A percentile compares a stretch with the other conserved stretches of the same genome.
Evolutionary conservation across 2,113 vertebrate species (phyloP).

Genomic region (Passer domesticus): DNA sequence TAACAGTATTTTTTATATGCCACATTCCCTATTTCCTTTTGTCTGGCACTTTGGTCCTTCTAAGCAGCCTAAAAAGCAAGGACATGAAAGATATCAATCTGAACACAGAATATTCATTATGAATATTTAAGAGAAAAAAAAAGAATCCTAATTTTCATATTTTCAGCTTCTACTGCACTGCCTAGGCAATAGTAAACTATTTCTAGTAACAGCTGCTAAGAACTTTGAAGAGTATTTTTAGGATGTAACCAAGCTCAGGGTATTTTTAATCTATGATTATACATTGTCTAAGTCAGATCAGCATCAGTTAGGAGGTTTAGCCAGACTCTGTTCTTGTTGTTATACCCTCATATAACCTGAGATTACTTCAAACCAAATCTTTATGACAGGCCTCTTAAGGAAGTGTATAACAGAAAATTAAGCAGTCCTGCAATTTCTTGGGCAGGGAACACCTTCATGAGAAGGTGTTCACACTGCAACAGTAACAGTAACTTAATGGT

Average conservation of each 20-base stretch:
- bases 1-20: not conserved
- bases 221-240: constrained; percentile 66
- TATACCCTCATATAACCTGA: not conserved
- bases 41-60: not conserved
- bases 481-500: not conserved
- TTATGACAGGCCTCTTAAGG: not conserved
- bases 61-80: not conserved
- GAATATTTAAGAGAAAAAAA: not conserved
- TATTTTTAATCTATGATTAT: constrained; percentile 63
- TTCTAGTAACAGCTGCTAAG: constrained; percentile 59
- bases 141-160: not conserved
- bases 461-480: not conserved
- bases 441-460: not conserved
- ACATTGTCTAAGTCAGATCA: constrained; percentile 56
- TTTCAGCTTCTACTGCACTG: constrained; percentile 5
- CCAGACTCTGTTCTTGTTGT: constrained; percentile 33
- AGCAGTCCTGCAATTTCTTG: not conserved
- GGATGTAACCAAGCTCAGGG: constrained; percentile 35
- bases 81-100: not conserved
- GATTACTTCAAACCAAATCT: constrained; percentile 7
- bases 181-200: constrained; percentile 61
- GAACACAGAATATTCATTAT: not conserved
- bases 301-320: constrained; percentile 29
- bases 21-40: not conserved
- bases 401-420: not conserved